Evolutionary conservation across 2,113 vertebrate genomes (phyloP), one percentile per base, ranked within the genome.

Genomic region (Mormoops blainvillei): DNA sequence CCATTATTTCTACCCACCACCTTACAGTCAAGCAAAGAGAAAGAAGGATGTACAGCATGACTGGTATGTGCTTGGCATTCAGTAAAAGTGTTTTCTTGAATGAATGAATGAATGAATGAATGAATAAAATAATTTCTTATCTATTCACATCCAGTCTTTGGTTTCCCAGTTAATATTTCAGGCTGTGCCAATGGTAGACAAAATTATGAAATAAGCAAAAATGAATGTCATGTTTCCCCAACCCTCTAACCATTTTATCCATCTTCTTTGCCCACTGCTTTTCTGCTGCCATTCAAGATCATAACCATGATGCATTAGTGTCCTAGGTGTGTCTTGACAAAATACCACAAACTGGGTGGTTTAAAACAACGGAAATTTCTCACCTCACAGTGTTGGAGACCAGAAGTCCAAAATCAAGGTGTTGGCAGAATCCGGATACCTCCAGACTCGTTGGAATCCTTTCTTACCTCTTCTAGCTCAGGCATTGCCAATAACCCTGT

Each of bases 211-310:
- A 33, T 56, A 61, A 73, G 18, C 26, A 26, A 31, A 50, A 56
- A 7, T 45, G 16, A 56, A 2, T 41, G n/a, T 4, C 1, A 2
- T 26, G 18, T 52, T 31, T 13, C 41, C 2, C 4, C 31, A 28
- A 2, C 8, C 38, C 9, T 70, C 78, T 12, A 31, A 26, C 9
- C 19, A 6, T 31, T 65, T 36, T 48, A 16, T 7, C 5, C 20
- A 11, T 31, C 70, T 63, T 71, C 50, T 45, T 65, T 15, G 3
- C 5, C 38, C 38, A 15, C 16, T 7, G 48, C 63, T 28, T 20
- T 33, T 61, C 41, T 54, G 68, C 36, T 48, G 45, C 48, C 45
- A 33, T 56, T 41, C 87, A 45, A 7, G 31, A 48, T 76, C 22
- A 10, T 41, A 36, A 50, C 13, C n/a, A 0, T 9, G n/a, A 45